These are phyloP conservation scores for Apamea sordens DNA, from an alignment of 2,888 invertebrate genomes.

Conservation along the genomic window DNA sequence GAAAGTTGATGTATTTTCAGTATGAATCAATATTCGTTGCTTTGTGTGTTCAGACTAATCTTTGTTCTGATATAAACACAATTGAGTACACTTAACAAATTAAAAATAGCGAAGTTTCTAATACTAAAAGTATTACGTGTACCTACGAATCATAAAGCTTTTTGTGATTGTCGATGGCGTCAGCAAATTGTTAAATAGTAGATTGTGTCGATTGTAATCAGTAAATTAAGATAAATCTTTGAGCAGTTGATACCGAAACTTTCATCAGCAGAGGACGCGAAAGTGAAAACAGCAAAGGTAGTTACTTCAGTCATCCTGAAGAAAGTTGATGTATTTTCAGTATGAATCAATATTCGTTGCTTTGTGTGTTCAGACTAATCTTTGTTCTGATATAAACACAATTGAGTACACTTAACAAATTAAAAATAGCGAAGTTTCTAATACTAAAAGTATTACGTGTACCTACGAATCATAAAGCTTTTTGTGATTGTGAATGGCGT, in stretches of 20 bases:
- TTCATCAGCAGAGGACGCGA: neutral
- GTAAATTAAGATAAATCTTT: neutral
- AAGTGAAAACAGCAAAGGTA: neutral
- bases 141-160: neutral
- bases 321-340: too few species aligned
- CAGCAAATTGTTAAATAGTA: neutral
- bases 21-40: slow-evolving; percentile 29
- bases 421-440: slow-evolving; percentile 9
- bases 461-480: neutral
- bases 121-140: neutral
- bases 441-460: neutral
- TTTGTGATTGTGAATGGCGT: neutral
- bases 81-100: slow-evolving; percentile 18
- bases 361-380: slow-evolving; percentile 19
- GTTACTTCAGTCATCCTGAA: neutral
- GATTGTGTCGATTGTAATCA: neutral
- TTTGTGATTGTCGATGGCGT: neutral
- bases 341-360: slow-evolving; percentile 30
- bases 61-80: neutral
- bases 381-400: neutral
- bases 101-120: slow-evolving; percentile 9
- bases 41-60: slow-evolving; percentile 19
- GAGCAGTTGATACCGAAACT: neutral
- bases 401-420: slow-evolving; percentile 18
- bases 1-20: slow-evolving; percentile 26